Percentiles rank a stretch among this genome's conserved stretches.
Conservation (phyloP, 35 echinoderm and acorn worm genomes). For the Ophioderma brevispina region DNA sequence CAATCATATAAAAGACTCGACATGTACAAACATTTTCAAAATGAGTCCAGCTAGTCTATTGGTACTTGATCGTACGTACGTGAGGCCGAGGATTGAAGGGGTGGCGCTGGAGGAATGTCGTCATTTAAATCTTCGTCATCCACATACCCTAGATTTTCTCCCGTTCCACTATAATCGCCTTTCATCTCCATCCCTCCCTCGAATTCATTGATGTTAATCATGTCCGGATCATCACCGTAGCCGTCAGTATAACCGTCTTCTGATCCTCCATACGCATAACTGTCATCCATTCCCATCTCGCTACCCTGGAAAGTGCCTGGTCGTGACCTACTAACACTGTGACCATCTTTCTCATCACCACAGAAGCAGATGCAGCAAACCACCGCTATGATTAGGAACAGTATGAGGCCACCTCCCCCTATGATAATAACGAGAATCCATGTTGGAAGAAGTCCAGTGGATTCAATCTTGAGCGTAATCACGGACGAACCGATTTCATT, state of each 20-base stretch:
- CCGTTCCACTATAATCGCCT: background rate
- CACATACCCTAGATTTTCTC: background rate
- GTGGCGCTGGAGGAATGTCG: background rate
- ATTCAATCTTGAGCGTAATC: background rate
- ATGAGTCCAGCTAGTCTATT: background rate
- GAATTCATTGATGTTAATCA: background rate
- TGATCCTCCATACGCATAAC: background rate
- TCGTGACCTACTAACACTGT: background rate
- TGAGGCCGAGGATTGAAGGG: background rate
- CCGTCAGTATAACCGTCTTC: background rate
- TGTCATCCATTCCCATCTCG: background rate
- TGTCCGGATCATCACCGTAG: background rate
- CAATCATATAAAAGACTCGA: too few species aligned
- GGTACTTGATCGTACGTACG: slow-evolving; percentile 1
- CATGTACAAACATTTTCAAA: too few species aligned
- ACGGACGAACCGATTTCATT: background rate
- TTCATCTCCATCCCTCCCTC: background rate
- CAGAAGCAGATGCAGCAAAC: background rate
- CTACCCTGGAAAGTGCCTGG: background rate
- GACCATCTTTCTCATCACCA: background rate
- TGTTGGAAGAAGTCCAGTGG: background rate
- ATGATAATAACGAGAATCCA: background rate
- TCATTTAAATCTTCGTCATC: background rate
- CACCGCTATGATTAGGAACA: background rate
- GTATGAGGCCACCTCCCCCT: background rate